Base-by-base conservation (phyloP, 1,140 invertebrate species). In the Calephelis nemesis region DNA sequence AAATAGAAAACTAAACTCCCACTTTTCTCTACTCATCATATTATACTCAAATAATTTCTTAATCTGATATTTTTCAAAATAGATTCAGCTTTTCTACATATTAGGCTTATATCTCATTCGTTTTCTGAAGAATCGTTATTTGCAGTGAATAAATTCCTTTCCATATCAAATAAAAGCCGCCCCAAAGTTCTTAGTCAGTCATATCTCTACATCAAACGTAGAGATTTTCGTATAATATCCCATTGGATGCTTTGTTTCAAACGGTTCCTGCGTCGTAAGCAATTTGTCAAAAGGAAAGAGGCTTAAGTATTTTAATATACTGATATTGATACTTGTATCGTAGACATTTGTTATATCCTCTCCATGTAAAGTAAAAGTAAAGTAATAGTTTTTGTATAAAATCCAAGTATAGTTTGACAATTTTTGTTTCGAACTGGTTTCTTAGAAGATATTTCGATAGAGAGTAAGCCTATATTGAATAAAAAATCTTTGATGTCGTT, bases 201-300 rank as follows among this genome's bases (percentile, higher is more conserved):
- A 48, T 60, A 47, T 19, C 54, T 65, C 42, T 40, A 63, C 63
- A 70, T 70, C 69, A 70, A 70, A 70, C 49, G 64, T 58, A 58
- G 62, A 63, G 62, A 65, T 66, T 70, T 62, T 66, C 58, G 66
- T 66, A 70, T 70, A 66, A 70, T 70, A 66, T 66, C 67, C 47
- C 48, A 62, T 63, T 62, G 30, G 58, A 68, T 65, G 69, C 69
- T 70, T 70, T 70, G 69, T 70, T 48, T 70, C 58, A 65, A 72
- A 62, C 54, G 45, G 10, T 63, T 47, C 60, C 15, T 49, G 65
- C 47, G 65, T 47, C 52, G 71, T 60, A 69, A 70, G 71, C 73
- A 74, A 76, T 76, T 70, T 70, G 47, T 66, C 62, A 78, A 70
- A 75, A 58, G 30, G 54, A 15, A 58, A 58, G 54, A 39, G 30